Base-by-base conservation (phyloP, 1,140 invertebrate genomes). In the Xylocopa sonorina region DNA sequence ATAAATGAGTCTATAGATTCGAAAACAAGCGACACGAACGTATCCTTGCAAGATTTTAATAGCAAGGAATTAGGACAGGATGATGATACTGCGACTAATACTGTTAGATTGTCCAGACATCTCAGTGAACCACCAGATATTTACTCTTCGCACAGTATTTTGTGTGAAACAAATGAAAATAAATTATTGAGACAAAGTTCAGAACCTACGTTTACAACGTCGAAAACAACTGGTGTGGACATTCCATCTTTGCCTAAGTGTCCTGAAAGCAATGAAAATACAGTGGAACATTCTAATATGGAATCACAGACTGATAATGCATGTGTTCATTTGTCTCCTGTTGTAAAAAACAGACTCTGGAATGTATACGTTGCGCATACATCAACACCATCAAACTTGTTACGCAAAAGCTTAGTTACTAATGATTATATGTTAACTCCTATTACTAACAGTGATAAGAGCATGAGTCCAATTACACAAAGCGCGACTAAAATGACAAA, bases 401-500 rank as follows among this genome's bases (percentile, higher is more conserved):
- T 92, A 9, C 88, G 90, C 38, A 85, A 88, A 67, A 91, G 88
- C 71, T 83, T 92, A 27, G 83, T 80, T 5, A 94, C 94, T 21
- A 84, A 93, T 89, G 87, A 94, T 87, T 75, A 94, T 79, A 87
- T 93, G 55, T 91, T 94, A 77, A 94, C 94, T 38, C 93, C 94
- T 21, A 91, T 95, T 91, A 90, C 91, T 68, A 93, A 94, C 83
- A 94, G 94, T 55, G 93, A 96, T 77, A 95, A 95, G 53, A 97
- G 96, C 57, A 97, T 97, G 96, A 97, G 96, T 12, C 97, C 97
- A 1, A 97, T 97, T 68, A 97, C 96, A 0, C 96, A 96, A 86
- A 97, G 96, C 0, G 95, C 97, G 9, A 96, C 97, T 88, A 95
- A 96, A 90, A 96, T 97, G 95, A 95, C 96, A 3, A 96, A 96